Evolutionary conservation across 2,888 invertebrate species (phyloP), one percentile per base, ranked within the genome.

Genomic region (Andrena bucephala): DNA sequence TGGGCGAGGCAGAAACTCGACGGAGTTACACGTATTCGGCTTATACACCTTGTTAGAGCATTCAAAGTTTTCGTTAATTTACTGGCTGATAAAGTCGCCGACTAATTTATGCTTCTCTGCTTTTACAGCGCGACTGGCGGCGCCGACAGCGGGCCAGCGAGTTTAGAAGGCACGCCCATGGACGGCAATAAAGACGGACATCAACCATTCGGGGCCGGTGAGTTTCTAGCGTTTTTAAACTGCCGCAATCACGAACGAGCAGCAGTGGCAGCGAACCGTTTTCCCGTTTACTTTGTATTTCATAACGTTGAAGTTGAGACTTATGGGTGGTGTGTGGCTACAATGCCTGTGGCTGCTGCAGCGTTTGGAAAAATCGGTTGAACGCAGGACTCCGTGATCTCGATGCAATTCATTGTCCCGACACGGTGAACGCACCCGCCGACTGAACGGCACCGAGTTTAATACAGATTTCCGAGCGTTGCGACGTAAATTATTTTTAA

Each of bases 141-240:
- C 82, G 98, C 98, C 24, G 98, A 98, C 94, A 98, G 98, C 94
- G 96, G 97, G 90, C 97, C 97, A 82, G 97, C 95, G 66, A 97
- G 97, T 77, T 96, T 96, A 70, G 96, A 96, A 63, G 97, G 97
- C 84, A 96, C 97, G 62, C 97, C 97, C 88, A 97, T 97, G 80
- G 97, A 97, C 87, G 97, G 42, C 42, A 42, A 97, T 89, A 97
- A 97, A 92, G 97, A 97, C 70, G 97, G 96, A 87, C 97, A 96
- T 90, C 94, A 94, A 78, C 87, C 93, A 24, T 97, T 97, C 93
- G 97, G 97, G 93, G 96, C 96, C 93, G 96, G 96, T 96, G 95
- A 95, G 95, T 94, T 90, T 88, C 29, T n/a, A 2, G 48, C 7
- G 20, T 42, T 20, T 20, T 24, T 13, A 54, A 7, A 8, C 16